Evolutionary conservation across 2,888 invertebrate genomes (phyloP).

Genomic region (Campoplex capitator): DNA sequence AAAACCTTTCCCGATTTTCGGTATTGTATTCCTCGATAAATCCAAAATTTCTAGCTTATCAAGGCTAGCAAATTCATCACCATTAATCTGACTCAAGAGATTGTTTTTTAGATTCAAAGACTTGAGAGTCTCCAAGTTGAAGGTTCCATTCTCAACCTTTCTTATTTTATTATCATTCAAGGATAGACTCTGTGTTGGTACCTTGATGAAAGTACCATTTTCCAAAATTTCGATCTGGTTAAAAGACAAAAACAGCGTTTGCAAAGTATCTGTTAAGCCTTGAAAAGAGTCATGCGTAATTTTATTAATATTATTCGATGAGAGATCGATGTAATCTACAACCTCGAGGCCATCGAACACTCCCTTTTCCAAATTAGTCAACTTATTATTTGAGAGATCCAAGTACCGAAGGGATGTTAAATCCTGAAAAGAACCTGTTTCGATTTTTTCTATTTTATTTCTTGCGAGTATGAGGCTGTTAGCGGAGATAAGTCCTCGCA

Average conservation of each 20-base stretch:
- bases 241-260: conserved; percentile 81
- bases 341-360: conserved; percentile 80
- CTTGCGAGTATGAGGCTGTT: conserved; percentile 82
- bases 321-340: background rate
- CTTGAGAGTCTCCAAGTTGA: background rate
- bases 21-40: background rate
- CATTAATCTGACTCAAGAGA: background rate
- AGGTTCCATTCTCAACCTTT: conserved; percentile 34
- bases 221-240: conserved; percentile 83
- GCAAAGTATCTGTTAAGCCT: background rate
- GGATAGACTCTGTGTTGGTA: conserved; percentile 29
- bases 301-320: background rate
- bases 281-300: background rate
- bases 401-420: conserved; percentile 68
- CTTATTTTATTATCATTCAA: conserved; percentile 51
- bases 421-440: conserved; percentile 71
- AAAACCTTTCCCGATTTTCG: background rate
- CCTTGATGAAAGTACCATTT: conserved; percentile 81
- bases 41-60: background rate
- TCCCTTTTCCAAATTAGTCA: conserved; percentile 77
- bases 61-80: background rate
- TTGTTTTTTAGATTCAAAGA: background rate
- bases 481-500: conserved; percentile 82
- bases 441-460: conserved; percentile 82
- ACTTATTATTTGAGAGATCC: conserved; percentile 69